Evolutionary conservation across 1,140 invertebrate genomes (phyloP).

Genomic region (Macrobrachium rosenbergii): DNA sequence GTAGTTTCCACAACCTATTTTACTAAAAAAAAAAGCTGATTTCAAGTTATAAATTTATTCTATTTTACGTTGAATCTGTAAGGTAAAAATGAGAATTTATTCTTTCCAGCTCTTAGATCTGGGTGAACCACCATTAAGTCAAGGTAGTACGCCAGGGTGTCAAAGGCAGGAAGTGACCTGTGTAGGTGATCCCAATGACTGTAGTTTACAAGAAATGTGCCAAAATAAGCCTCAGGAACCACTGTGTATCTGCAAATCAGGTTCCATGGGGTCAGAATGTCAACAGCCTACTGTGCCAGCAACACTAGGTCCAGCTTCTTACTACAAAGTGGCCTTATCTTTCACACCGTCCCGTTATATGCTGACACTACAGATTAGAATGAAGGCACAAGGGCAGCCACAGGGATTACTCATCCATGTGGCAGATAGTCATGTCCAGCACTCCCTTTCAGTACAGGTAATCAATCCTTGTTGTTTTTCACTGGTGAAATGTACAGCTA

Average conservation of each 20-base stretch:
- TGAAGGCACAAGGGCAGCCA: conserved; percentile 93
- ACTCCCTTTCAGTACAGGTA: conserved; percentile 85
- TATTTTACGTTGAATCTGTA: neutral
- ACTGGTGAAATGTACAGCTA: neutral
- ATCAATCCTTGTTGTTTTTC: no score
- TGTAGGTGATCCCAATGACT: conserved; percentile 80
- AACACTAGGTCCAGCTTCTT: conserved; percentile 91
- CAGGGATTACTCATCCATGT: conserved; percentile 77
- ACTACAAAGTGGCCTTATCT: conserved; percentile 93
- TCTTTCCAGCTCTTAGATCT: conserved; percentile 82
- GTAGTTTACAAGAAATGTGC: conserved; percentile 92
- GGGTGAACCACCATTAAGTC: conserved; percentile 85
- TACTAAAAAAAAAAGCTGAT: no score
- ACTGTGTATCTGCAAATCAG: conserved; percentile 90
- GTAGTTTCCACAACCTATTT: no score
- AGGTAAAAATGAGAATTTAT: neutral
- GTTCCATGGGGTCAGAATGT: conserved; percentile 84
- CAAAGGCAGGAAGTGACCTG: conserved; percentile 90
- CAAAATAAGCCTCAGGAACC: conserved; percentile 87
- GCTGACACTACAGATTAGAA: conserved; percentile 90
- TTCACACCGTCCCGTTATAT: conserved; percentile 92
- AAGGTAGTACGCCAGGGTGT: conserved; percentile 88
- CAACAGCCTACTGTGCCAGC: conserved; percentile 85
- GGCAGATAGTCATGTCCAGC: conserved; percentile 92
- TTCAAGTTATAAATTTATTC: neutral